Percentiles rank a stretch among this genome's conserved stretches.
These are phyloP conservation scores for Cyanistes caeruleus DNA, from an alignment of 2,113 vertebrate genomes.

Conservation along the genomic window DNA sequence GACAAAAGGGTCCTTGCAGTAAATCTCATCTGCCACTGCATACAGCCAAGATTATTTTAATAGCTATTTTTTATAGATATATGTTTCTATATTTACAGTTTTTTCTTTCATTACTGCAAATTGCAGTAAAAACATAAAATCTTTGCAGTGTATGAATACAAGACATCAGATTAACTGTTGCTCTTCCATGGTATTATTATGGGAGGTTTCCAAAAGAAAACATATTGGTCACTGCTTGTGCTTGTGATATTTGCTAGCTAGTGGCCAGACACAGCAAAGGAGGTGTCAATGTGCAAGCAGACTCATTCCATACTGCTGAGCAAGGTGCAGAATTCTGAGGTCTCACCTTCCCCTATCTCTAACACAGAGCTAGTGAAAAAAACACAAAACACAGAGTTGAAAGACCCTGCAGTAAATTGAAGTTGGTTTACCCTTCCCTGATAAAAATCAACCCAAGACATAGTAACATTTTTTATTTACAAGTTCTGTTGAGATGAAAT, in stretches of 20 bases:
- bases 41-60: not conserved
- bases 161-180: not conserved
- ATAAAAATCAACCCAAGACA: not conserved
- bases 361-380: not conserved
- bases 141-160: not conserved
- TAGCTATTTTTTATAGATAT: not conserved
- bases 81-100: not conserved
- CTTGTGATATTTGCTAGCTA: not conserved
- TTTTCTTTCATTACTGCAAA: not conserved
- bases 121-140: not conserved
- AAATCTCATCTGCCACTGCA: not conserved
- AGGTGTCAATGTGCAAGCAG: not conserved
- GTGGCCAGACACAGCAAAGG: not conserved
- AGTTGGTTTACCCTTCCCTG: not conserved
- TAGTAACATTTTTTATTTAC: not conserved
- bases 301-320: not conserved
- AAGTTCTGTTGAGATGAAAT: not conserved
- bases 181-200: not conserved
- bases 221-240: not conserved
- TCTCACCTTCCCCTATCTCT: not conserved
- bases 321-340: not conserved
- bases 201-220: not conserved
- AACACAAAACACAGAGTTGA: not conserved
- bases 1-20: not conserved
- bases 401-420: not conserved